Conservation (phyloP, 2,113 vertebrate species). For the Phodopus roborovskii region DNA sequence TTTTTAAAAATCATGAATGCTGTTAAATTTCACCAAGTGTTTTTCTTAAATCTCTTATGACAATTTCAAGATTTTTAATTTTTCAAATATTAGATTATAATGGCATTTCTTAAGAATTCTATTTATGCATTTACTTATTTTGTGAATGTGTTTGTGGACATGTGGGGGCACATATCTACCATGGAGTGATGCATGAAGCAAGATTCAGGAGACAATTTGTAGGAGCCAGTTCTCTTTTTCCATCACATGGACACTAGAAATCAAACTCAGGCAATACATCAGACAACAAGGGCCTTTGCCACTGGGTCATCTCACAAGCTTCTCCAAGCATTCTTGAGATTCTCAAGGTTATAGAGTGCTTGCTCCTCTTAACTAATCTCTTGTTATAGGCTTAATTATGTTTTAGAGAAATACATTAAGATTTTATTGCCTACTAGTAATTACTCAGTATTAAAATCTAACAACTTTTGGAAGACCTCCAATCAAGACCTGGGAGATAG, state of each 20-base stretch:
- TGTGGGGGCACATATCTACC: background rate
- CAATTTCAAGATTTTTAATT: conserved; percentile 4
- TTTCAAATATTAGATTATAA: background rate
- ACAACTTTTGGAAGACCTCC: background rate
- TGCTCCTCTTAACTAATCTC: background rate
- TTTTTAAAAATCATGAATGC: background rate
- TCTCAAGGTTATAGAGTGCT: background rate
- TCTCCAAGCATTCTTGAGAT: background rate
- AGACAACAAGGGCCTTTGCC: background rate
- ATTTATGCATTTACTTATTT: background rate
- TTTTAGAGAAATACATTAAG: background rate
- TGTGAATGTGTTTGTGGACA: background rate
- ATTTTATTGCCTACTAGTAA: background rate
- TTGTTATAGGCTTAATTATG: background rate
- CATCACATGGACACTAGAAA: too few species aligned
- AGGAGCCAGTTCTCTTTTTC: background rate
- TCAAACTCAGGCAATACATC: background rate
- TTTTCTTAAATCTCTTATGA: background rate
- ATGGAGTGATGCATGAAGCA: background rate
- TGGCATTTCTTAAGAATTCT: background rate
- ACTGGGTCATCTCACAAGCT: background rate
- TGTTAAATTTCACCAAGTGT: background rate
- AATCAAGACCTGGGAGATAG: background rate
- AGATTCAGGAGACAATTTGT: background rate
- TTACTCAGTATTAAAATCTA: background rate